phyloP scores from a whole-genome alignment of 92 coral and sea anemone species.

The Epizoanthus illoricatus region DNA sequence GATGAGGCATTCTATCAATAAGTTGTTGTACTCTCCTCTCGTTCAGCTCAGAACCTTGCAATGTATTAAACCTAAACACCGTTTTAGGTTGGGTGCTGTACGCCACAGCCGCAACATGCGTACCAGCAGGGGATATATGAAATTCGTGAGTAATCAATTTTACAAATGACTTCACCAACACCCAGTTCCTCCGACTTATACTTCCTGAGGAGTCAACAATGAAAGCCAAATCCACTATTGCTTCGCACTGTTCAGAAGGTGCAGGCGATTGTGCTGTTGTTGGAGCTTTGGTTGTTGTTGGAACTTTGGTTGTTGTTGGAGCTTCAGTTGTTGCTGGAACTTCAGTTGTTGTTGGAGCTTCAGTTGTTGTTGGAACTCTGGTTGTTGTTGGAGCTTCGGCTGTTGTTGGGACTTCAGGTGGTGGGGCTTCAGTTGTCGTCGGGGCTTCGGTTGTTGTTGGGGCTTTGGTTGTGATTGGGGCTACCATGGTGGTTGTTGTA shows the following conservation, averaged over 20 bases:
- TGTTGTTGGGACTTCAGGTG: not conserved
- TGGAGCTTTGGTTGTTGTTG: not conserved
- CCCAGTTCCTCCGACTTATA: constrained; percentile 1
- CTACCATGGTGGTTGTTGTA: not conserved
- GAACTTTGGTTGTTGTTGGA: not conserved
- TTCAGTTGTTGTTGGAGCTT: not conserved
- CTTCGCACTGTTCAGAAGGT: not conserved
- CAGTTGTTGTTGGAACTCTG: not conserved
- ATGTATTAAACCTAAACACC: not conserved
- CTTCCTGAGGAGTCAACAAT: constrained; percentile 8
- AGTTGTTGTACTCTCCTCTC: not conserved
- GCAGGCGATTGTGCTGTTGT: not conserved
- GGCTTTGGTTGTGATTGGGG: not conserved
- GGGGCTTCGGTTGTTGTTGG: not conserved
- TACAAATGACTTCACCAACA: not conserved
- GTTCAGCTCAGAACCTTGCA: not conserved
- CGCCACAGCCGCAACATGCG: not conserved
- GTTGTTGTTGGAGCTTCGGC: not conserved
- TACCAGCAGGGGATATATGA: not conserved
- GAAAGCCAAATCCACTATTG: not conserved
- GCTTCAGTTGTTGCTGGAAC: not conserved
- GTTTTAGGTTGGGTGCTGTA: not conserved
- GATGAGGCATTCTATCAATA: constrained; percentile 6
- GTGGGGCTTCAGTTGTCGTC: too few relatives aligned
- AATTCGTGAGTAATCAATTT: not conserved